Base-by-base conservation (phyloP, 2,113 vertebrate species). In the Aspidoscelis tigris region DNA sequence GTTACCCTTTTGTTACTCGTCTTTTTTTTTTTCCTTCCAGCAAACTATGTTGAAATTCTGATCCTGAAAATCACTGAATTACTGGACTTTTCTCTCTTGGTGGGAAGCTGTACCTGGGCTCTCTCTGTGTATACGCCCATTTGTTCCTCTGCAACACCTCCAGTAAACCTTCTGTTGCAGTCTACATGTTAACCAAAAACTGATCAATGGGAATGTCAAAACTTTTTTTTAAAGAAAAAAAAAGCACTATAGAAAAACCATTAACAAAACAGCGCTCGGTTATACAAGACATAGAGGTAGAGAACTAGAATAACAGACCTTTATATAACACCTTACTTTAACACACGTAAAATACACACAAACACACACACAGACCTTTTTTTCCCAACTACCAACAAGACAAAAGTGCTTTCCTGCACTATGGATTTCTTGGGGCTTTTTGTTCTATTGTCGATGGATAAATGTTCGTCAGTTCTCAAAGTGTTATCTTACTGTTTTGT, bases 31-130 rank as follows among this genome's bases (percentile, higher is more conserved):
- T 76, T 78, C 75, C 72, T 82, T 95, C 89, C 96, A 97, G 96
- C 95, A 97, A 96, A 97, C 94, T 94, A 95, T 94, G 95, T 96
- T 76, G 97, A 98, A 97, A 95, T 98, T 33, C 94, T 98, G 96
- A 98, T 95, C 88, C 96, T 87, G 97, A 97, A 33, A 94, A 96
- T 97, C 75, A 93, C 89, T 92, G 97, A 97, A 91, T 21, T 96
- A 97, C 93, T 95, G 95, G 97, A 97, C 95, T 90, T 79, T 65
- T 66, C 76, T 66, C 58, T 79, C 76, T 97, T 96, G 86, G 91
- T 97, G 96, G 96, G 97, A 96, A 96, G 96, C 94, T 96, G 93
- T 90, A 88, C 96, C 92, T 94, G 97, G 97, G 97, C 97, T 97
- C 97, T 97, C 91, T 97, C 96, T 89, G 91, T 91, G 91, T 96